Base-by-base conservation (phyloP, 2,888 invertebrate species). In the Chromoteleia sp. region DNA sequence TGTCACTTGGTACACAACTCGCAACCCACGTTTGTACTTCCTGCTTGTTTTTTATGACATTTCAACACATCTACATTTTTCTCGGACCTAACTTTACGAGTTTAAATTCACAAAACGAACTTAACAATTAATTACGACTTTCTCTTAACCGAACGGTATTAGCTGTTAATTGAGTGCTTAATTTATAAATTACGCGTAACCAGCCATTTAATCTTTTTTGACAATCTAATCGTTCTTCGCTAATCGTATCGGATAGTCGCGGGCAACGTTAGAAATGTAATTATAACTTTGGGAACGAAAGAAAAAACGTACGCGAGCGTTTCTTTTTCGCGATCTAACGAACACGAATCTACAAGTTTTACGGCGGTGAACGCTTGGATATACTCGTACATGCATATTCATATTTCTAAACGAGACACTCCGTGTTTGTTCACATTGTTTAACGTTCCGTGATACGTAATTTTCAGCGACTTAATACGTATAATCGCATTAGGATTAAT, bases 91-190 rank as follows among this genome's bases (percentile, higher is more conserved):
- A 14, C 15, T 29, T 39, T 7, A 50, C 36, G 19, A 50, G 50
- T 59, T 59, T 71, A 7, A 48, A 59, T 59, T 71, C 29, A 41
- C 71, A 39, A 59, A 50, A 41, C 39, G 21, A n/a, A 45, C 59
- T 50, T 58, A 59, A 39, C 29, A 71, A 71, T 71, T 59, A 58
- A 71, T 71, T 59, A 71, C 39, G 33, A 58, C 70, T 58, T 71
- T 71, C 71, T 71, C 59, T 5, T 6, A 25, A 29, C 29, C 10
- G 21, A 59, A 50, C 39, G 4, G 8, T 59, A 59, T 50, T 59
- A 39, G 50, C 36, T 39, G 48, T 21, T 71, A 59, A 58, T 71
- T 71, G 59, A 71, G 59, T 50, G 30, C 71, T 50, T 71, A 25
- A 33, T 50, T 59, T 39, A 71, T 71, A 48, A 48, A 59, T 48